Evolutionary conservation across 1,140 invertebrate species (phyloP).

Genomic region (Tenebrio molitor): DNA sequence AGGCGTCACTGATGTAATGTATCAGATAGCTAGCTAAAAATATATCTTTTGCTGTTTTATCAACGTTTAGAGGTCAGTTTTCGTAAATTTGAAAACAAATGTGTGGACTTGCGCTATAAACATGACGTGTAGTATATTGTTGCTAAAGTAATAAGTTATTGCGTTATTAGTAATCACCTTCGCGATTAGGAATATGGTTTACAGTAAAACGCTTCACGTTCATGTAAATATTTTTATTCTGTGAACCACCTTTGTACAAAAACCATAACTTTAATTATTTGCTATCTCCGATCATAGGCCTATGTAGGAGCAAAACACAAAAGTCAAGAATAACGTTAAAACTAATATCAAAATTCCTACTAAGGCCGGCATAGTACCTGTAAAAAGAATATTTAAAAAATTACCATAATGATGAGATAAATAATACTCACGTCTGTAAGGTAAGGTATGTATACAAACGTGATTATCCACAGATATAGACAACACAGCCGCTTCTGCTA

Average conservation of each 20-base stretch:
- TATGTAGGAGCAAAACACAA: slow-evolving; percentile 83
- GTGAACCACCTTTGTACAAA: slow-evolving; percentile 39
- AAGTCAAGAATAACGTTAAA: slow-evolving; percentile 80
- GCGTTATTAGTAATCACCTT: no score
- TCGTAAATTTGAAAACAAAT: no score
- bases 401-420: background rate
- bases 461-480: slow-evolving; percentile 96
- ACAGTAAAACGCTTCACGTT: no score
- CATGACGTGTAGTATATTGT: no score
- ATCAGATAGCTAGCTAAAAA: no score
- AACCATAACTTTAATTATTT: slow-evolving; percentile 27
- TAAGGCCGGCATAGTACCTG: slow-evolving; percentile 85
- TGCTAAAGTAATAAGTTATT: no score
- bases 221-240: slow-evolving; percentile 27
- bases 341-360: slow-evolving; percentile 80
- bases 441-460: slow-evolving; percentile 90
- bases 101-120: no score
- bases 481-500: slow-evolving; percentile 87
- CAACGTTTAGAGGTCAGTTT: no score
- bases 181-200: no score
- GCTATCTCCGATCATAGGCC: slow-evolving; percentile 74
- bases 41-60: no score
- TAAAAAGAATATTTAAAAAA: slow-evolving; percentile 63
- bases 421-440: slow-evolving; percentile 80
- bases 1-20: no score